These are phyloP conservation scores for Grus americana DNA, from an alignment of 2,113 vertebrate genomes.

Conservation along the genomic window DNA sequence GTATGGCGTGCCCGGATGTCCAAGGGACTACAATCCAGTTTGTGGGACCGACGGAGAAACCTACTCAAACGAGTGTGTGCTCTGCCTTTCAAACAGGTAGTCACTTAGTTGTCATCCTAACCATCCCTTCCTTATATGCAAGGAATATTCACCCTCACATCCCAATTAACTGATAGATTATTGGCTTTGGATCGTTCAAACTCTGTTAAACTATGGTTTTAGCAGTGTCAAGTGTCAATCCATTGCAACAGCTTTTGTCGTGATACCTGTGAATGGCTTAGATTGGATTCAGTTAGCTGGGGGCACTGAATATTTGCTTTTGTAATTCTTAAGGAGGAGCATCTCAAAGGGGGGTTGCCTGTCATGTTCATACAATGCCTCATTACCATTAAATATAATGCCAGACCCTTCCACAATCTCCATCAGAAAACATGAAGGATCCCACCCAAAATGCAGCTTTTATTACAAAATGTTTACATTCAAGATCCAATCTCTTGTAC, in stretches of 20 bases:
- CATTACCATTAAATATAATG: background rate
- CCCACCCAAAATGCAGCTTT: background rate
- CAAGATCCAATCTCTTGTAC: background rate
- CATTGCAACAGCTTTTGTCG: background rate
- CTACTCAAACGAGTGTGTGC: conserved; percentile 64
- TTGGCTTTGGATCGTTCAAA: background rate
- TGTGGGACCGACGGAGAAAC: conserved; percentile 71
- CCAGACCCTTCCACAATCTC: background rate
- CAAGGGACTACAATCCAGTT: conserved; percentile 47
- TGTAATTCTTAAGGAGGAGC: background rate
- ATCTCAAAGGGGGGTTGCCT: background rate
- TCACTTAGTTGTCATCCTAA: too few relatives aligned
- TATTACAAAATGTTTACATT: background rate
- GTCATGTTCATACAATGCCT: background rate
- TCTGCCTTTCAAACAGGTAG: conserved; percentile 69
- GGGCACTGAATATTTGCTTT: background rate
- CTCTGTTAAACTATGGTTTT: background rate
- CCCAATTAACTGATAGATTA: background rate
- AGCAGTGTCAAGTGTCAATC: background rate
- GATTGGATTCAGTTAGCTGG: background rate
- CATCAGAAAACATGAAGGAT: background rate
- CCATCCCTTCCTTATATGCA: background rate
- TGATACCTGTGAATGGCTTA: background rate
- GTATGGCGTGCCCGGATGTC: background rate
- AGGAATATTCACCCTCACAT: background rate